Evolutionary conservation across 2,113 vertebrate species (phyloP), one percentile per base, ranked within the genome.

Genomic region (Loxodonta africana): DNA sequence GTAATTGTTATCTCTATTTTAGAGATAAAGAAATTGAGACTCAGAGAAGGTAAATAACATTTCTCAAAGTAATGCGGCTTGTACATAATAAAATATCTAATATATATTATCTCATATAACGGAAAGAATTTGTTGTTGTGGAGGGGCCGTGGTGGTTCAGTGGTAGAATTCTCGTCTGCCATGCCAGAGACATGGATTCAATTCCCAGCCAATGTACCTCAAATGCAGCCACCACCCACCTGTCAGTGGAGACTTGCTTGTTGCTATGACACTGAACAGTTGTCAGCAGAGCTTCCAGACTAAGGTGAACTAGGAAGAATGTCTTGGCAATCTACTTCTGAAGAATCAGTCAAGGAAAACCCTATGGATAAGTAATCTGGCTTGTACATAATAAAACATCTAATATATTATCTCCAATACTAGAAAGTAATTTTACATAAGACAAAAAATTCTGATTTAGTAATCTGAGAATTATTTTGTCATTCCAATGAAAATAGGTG

Each of bases 401-500:
- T 71, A 78, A 81, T 12, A 37, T 25, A 37, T 60, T 51, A 67
- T 90, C 63, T 63, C 8, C 23, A n/a, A 86, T 86, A n/a, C 53
- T 78, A 83, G 65, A 77, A 77, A 87, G 81, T 81, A 51, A 7
- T 81, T 10, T 65, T 7, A 63, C 28, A 48, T 82, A 77, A 46
- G 90, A 41, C 60, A 44, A 17, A 85, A 82, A 81, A 48, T 65
- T 83, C 26, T 74, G 30, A 48, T 67, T 88, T 88, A 95, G 76
- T 95, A 73, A 88, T 62, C 41, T 60, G 1, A 37, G 15, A 57
- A 5, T 57, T 67, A 60, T 87, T 65, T 44, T 44, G 21, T 51
- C 90, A 74, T 60, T 91, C 51, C 88, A 88, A 90, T 85, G 28
- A 63, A 85, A 73, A 83, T 85, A 62, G 9, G 1, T 63, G 33